These are phyloP conservation scores for Lasioglossum albipes DNA, from an alignment of 1,140 invertebrate genomes.

Conservation along the genomic window DNA sequence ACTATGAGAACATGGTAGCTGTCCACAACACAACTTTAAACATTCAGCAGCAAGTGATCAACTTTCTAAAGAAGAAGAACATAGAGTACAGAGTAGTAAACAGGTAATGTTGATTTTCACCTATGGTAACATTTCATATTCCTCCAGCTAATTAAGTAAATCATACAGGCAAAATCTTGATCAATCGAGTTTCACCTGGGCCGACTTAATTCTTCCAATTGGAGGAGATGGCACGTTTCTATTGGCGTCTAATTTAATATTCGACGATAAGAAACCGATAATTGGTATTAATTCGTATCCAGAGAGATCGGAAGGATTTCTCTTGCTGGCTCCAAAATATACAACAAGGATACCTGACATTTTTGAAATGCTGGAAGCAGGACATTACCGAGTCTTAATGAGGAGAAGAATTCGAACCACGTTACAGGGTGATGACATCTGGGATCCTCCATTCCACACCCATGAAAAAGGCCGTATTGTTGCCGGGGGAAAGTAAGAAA, in stretches of 20 bases:
- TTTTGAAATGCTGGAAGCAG: constrained; percentile 87
- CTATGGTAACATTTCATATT: not conserved
- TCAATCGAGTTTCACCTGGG: constrained; percentile 88
- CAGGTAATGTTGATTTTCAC: constrained; percentile 80
- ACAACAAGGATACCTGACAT: constrained; percentile 83
- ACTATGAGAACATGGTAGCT: constrained; percentile 88
- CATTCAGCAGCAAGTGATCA: constrained; percentile 85
- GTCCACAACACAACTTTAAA: constrained; percentile 90
- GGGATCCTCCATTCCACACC: constrained; percentile 85
- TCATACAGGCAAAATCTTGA: constrained; percentile 83
- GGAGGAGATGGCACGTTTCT: constrained; percentile 99
- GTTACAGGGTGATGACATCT: constrained; percentile 84
- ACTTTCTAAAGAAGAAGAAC: constrained; percentile 85
- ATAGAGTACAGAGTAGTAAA: constrained; percentile 91
- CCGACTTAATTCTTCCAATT: constrained; percentile 95
- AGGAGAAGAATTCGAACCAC: constrained; percentile 93
- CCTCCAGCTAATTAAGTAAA: no score
- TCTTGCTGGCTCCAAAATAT: constrained; percentile 92
- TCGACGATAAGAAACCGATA: constrained; percentile 89
- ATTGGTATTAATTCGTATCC: constrained; percentile 99
- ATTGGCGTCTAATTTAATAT: constrained; percentile 92
- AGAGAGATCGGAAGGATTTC: constrained; percentile 93
- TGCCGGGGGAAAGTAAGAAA: constrained; percentile 52
- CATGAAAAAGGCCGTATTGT: constrained; percentile 82
- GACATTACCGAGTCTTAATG: constrained; percentile 82